These are phyloP conservation scores for Drosophila malerkotliana DNA, from an alignment of 1,140 invertebrate genomes.

Conservation along the genomic window DNA sequence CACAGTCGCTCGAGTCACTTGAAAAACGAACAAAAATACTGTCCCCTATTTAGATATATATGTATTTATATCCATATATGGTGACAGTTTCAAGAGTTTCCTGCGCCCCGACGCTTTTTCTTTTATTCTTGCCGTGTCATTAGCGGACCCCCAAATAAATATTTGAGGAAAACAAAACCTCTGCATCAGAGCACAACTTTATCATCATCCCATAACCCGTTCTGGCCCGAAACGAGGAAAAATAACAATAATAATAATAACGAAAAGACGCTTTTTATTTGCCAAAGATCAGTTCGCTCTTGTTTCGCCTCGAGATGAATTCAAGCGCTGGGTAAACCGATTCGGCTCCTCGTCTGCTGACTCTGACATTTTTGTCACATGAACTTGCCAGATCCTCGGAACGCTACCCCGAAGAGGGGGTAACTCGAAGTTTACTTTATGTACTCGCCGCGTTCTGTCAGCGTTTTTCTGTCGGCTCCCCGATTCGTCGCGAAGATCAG, in stretches of 20 bases:
- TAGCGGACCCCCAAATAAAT: slow-evolving; percentile 60
- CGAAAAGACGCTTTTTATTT: slow-evolving; percentile 13
- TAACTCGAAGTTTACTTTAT: slow-evolving; percentile 47
- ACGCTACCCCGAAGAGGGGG: neutral
- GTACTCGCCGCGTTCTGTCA: slow-evolving; percentile 41
- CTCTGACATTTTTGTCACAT: slow-evolving; percentile 61
- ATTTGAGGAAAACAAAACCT: slow-evolving; percentile 55
- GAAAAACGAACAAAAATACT: neutral
- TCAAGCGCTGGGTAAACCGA: slow-evolving; percentile 5
- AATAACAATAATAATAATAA: slow-evolving; percentile 49
- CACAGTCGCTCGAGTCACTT: slow-evolving; percentile 40
- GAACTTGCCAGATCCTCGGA: slow-evolving; percentile 28
- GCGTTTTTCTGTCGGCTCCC: slow-evolving; percentile 16
- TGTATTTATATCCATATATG: neutral
- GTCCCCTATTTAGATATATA: neutral
- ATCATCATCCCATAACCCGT: slow-evolving; percentile 48
- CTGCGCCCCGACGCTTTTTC: slow-evolving; percentile 22
- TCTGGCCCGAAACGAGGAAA: slow-evolving; percentile 18
- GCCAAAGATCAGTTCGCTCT: slow-evolving; percentile 19
- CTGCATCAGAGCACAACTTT: slow-evolving; percentile 1
- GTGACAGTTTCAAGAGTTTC: slow-evolving; percentile 58
- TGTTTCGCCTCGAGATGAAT: slow-evolving; percentile 48
- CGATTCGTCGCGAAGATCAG: slow-evolving; percentile 23
- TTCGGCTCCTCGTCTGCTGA: slow-evolving; percentile 33
- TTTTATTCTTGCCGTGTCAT: slow-evolving; percentile 38